Base-by-base conservation (phyloP, 2,113 vertebrate genomes). In the Platysteira castanea region DNA sequence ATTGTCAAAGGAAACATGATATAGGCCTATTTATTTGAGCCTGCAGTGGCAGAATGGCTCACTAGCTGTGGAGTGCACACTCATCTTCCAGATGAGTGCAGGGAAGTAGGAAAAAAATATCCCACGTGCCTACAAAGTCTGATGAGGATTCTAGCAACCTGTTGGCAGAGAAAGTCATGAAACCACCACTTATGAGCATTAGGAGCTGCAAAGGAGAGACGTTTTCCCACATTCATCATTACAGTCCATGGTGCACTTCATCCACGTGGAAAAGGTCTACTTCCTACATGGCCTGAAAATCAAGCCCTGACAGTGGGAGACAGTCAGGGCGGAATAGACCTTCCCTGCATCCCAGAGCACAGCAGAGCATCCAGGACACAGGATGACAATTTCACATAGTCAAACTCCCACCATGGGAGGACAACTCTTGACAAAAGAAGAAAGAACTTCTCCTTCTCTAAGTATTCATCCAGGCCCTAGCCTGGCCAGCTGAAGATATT, bases 401-500 rank as follows among this genome's bases (percentile, higher is more conserved):
- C 4, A 1, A 85, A 76, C 3, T 75, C 12, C 8, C 3, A 7
- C 27, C 15, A 22, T 4, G 2, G 18, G 10, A 82, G 7, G 11
- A 28, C 13, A 87, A 4, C 7, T 49, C 23, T 65, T 78, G 47
- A 37, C 7, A 67, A 46, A 6, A 4, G 9, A 35, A 78, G n/a
- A 46, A 69, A 67, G 26, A 63, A 2, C 30, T 71, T 70, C 10
- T 53, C 20, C 30, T 71, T 70, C 10, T 53, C 20, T 39, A 75
- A 17, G 46, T 44, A 74, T 23, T 84, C n/a, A 74, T 31, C 13
- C 13, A 75, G 42, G n/a, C 6, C 73, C 73, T 47, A 80, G 19
- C 23, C n/a, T 74, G 35, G 10, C 6, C 30, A 74, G 2, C 16
- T 44, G 28, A 78, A 42, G 6, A 33, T 11, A 75, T 26, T 82